Evolutionary conservation across 2,888 invertebrate species (phyloP), one percentile per base, ranked within the genome.

Genomic region (Xylocampa areola): DNA sequence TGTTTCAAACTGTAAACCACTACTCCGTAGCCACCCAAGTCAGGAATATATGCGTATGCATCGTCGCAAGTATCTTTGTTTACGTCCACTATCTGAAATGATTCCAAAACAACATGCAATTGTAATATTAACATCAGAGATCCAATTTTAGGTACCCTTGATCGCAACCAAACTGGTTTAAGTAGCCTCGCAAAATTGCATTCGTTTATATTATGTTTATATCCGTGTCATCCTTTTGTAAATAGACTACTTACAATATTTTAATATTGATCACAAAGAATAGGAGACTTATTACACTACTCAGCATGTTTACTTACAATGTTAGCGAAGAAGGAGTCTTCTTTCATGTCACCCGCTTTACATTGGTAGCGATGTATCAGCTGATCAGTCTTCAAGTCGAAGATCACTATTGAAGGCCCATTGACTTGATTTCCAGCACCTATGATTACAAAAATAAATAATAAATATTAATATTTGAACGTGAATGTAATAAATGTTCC

Each of bases 311-410:
- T 8, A 94, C 96, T 94, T 92, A 96, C 96, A 76, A 97, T 95
- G 82, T 97, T 97, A 2, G 97, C 97, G 79, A 97, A 96, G 93
- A 97, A 97, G 0, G 96, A 96, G 67, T 96, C 95, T 45, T 96
- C 95, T 76, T 96, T 97, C 80, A 96, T 91, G 76, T 97, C 96
- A 0, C 86, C 85, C 10, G 95, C 92, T 78, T 96, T 96, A 77
- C 97, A 95, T 48, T 94, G 91, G 81, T 96, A 97, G 40, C 96
- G 95, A 59, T 96, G 95, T 41, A 97, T 80, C 40, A 97, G 89
- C 80, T 95, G 91, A 80, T 97, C 96, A 0, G 96, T 97, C 64
- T 96, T 97, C 52, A 97, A 89, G 80, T 97, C 97, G 74, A 96
- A 97, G 51, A 97, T 95, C 1, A 96, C 95, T 35, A 97, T 93